These are phyloP conservation scores for Deladenus siricidicola DNA, from an alignment of 2,888 invertebrate genomes.

Conservation along the genomic window DNA sequence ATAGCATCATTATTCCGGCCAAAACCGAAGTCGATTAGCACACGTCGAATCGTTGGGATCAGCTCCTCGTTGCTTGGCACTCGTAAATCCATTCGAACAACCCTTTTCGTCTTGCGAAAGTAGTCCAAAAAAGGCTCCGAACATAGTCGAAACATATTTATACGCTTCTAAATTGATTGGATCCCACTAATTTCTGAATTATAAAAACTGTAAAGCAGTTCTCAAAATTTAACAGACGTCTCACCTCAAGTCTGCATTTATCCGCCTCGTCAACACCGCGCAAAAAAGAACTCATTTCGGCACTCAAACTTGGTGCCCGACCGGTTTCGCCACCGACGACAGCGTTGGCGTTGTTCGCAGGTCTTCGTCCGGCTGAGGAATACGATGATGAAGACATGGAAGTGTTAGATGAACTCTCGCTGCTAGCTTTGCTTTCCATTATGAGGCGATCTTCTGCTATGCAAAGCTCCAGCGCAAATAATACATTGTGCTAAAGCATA, in stretches of 20 bases:
- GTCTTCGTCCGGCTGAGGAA: neutral
- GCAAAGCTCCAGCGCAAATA: conserved; percentile 39
- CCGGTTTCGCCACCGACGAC: neutral
- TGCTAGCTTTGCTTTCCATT: conserved; percentile 10
- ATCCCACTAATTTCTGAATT: neutral
- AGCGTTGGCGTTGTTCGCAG: neutral
- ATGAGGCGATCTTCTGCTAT: conserved; percentile 34
- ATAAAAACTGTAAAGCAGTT: neutral
- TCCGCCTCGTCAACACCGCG: conserved; percentile 50
- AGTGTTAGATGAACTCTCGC: neutral
- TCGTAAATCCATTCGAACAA: conserved; percentile 35
- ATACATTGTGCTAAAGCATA: conserved; percentile 38
- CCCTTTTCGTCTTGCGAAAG: conserved; percentile 38
- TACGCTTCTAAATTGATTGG: conserved; percentile 38
- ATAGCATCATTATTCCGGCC: conserved; percentile 32
- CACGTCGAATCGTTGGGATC: conserved; percentile 27
- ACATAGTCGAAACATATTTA: conserved; percentile 42
- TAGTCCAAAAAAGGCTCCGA: conserved; percentile 46
- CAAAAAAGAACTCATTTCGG: conserved; percentile 41
- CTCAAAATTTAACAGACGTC: too few species aligned
- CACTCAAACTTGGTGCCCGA: conserved; percentile 8
- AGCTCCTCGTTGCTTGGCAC: conserved; percentile 32
- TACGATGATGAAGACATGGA: conserved; percentile 4
- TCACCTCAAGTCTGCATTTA: conserved; percentile 43
- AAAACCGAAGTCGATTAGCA: conserved; percentile 32